Conservation (phyloP, 2,797 vertebrate species). For the Tamandua tetradactyla region DNA sequence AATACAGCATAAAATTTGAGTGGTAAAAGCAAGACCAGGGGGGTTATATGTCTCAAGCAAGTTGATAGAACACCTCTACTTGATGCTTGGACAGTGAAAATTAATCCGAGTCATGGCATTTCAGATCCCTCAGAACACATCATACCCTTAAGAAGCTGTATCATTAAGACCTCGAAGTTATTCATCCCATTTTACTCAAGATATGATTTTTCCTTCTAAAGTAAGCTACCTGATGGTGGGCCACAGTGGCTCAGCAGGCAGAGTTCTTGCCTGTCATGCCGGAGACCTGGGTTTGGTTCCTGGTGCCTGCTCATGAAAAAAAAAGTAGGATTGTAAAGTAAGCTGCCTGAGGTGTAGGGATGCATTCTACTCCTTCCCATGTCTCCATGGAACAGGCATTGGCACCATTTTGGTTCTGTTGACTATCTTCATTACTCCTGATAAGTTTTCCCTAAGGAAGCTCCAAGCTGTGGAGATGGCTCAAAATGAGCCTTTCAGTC, state of each 20-base stretch:
- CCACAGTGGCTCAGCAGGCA: too few species aligned
- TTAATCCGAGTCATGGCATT: neutral
- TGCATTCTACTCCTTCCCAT: neutral
- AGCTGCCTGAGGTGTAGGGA: neutral
- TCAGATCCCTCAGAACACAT: neutral
- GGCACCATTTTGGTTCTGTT: neutral
- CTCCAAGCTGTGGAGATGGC: neutral
- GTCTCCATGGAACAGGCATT: neutral
- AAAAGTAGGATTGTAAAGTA: too few species aligned
- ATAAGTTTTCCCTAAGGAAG: neutral
- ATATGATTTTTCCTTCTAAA: neutral
- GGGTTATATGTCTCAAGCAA: neutral
- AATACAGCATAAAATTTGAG: neutral
- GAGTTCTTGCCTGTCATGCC: too few species aligned
- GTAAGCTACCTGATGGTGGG: neutral
- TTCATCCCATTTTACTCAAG: neutral
- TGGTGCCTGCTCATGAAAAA: too few species aligned
- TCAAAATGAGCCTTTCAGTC: neutral
- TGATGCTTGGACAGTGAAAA: neutral
- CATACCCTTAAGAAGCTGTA: neutral
- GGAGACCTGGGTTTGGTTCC: too few species aligned
- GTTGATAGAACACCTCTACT: neutral
- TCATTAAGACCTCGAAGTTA: constrained; percentile 3
- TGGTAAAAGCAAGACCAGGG: neutral
- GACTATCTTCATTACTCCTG: neutral